phyloP scores from a whole-genome alignment of 2,113 vertebrate genomes.

The Strix aluco region DNA sequence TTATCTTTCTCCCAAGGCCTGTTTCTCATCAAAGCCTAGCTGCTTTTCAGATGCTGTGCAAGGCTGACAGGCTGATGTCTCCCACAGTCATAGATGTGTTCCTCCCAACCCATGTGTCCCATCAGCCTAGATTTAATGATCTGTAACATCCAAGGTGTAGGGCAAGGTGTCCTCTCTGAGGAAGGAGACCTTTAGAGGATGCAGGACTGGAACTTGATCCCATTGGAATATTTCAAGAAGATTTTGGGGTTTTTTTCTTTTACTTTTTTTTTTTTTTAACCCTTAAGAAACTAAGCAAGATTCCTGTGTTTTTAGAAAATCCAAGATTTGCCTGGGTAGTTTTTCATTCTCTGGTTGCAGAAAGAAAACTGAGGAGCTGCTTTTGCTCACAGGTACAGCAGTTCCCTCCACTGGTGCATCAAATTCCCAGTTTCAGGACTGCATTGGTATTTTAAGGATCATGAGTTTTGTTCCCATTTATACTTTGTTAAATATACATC shows the following conservation, averaged over 20 bases:
- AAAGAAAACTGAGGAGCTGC: neutral
- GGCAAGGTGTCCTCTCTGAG: neutral
- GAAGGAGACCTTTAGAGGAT: neutral
- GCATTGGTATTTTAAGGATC: neutral
- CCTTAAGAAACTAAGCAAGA: fast-evolving
- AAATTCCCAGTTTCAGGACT: neutral
- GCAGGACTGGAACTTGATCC: neutral
- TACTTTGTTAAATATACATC: neutral
- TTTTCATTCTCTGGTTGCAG: neutral
- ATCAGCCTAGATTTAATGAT: neutral
- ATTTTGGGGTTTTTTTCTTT: fast-evolving
- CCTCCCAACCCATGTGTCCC: too few relatives aligned
- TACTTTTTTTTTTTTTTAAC: too few relatives aligned
- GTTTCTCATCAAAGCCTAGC: too few relatives aligned
- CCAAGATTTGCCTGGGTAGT: neutral
- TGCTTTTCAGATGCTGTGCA: too few relatives aligned
- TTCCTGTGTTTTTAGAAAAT: neutral
- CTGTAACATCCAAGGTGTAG: neutral
- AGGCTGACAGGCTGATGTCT: too few relatives aligned
- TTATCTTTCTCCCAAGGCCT: too few relatives aligned
- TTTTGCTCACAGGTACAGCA: neutral
- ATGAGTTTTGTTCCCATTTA: neutral
- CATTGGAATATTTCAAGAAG: neutral
- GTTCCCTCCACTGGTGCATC: neutral
- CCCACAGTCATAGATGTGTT: too few relatives aligned